Evolutionary conservation across 1,140 invertebrate genomes (phyloP).

Genomic region (Heliconius himera): DNA sequence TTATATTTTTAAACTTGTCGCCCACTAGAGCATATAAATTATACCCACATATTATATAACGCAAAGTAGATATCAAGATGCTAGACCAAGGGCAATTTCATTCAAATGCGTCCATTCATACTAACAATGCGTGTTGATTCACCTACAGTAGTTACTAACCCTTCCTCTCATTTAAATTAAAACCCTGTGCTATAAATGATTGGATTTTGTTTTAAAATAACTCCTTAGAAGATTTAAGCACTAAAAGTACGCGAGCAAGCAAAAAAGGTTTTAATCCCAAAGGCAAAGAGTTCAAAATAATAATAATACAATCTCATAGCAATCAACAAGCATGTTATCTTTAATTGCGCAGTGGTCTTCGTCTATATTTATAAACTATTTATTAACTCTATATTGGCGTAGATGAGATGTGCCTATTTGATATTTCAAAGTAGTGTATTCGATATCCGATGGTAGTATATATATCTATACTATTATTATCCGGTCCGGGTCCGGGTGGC

Average conservation of each 20-base stretch:
- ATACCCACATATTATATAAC: background rate
- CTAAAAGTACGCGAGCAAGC: background rate
- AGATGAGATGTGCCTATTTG: background rate
- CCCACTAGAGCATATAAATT: too few species aligned
- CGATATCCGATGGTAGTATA: background rate
- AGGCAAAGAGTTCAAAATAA: background rate
- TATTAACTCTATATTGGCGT: background rate
- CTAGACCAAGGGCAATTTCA: background rate
- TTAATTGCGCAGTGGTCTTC: conserved; percentile 12
- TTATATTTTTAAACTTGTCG: background rate
- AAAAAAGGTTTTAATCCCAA: background rate
- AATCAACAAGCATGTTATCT: conserved; percentile 20
- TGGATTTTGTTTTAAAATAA: background rate
- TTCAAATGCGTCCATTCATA: conserved; percentile 1
- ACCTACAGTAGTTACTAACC: background rate
- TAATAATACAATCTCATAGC: background rate
- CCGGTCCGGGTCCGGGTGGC: too few species aligned
- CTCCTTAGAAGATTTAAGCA: background rate
- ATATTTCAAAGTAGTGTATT: background rate
- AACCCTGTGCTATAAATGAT: too few species aligned
- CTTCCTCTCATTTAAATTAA: background rate
- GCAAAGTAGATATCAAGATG: background rate
- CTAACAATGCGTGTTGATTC: background rate
- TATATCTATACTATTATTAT: too few species aligned
- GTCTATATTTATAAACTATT: conserved; percentile 7